A percentile compares a stretch with the other conserved stretches of the same genome.
Evolutionary conservation across 1,140 invertebrate species (phyloP).

Genomic region (Apis cerana): DNA sequence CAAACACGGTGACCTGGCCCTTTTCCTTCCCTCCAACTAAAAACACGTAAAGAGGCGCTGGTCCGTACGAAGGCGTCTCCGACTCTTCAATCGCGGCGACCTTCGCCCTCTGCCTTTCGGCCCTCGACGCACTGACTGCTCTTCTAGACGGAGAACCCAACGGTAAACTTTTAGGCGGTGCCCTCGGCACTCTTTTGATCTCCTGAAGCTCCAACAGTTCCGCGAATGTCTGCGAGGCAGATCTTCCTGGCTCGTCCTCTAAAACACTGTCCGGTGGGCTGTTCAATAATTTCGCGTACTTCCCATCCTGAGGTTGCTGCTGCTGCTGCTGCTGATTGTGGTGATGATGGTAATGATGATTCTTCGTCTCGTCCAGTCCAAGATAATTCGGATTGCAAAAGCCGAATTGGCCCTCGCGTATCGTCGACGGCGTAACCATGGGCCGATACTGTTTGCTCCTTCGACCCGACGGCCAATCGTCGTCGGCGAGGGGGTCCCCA

Average conservation of each 20-base stretch:
- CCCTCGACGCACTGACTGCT: conserved; percentile 79
- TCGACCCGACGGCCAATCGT: conserved; percentile 81
- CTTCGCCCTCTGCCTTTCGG: conserved; percentile 78
- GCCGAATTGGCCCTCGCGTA: conserved; percentile 82
- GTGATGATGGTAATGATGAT: conserved; percentile 2
- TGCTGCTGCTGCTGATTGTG: neutral
- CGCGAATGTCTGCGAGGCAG: conserved; percentile 78
- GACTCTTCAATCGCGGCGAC: conserved; percentile 73
- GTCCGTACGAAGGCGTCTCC: conserved; percentile 69
- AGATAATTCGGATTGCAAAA: conserved; percentile 90
- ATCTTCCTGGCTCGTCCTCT: conserved; percentile 80
- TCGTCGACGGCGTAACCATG: conserved; percentile 72
- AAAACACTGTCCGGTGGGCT: conserved; percentile 82
- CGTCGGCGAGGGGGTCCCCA: conserved; percentile 79
- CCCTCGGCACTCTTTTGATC: conserved; percentile 71
- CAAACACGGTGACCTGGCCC: conserved; percentile 86
- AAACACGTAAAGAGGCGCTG: conserved; percentile 84
- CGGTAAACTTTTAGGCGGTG: conserved; percentile 77
- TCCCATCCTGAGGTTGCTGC: conserved; percentile 73
- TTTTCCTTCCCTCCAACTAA: conserved; percentile 86
- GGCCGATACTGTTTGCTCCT: conserved; percentile 65
- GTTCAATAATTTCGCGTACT: conserved; percentile 81
- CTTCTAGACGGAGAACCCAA: conserved; percentile 77
- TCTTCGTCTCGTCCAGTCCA: conserved; percentile 82
- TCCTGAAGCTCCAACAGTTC: conserved; percentile 78